Base-by-base conservation (phyloP, 2,888 invertebrate species). In the Lithodes maja region DNA sequence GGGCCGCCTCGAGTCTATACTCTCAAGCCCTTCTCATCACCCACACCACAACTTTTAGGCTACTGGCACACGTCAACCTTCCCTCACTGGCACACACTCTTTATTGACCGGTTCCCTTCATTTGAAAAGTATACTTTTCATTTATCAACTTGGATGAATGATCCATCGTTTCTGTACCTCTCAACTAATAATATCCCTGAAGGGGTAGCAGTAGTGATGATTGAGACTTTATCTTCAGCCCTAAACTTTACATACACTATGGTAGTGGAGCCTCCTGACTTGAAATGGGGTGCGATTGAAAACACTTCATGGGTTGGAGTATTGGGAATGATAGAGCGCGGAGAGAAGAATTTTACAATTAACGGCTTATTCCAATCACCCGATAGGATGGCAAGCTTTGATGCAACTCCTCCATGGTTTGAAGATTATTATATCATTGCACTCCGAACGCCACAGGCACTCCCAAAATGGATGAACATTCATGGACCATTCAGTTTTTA, bases 161-260 rank as follows among this genome's bases (percentile, higher is more conserved):
- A 86, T 2, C 33, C 17, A 5, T 71, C 71, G 2, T 86, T 53
- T 69, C 15, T 79, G 33, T 86, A 80, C 68, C 52, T 1, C 61
- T 61, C 61, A 5, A 61, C 61, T 61, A 5, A 61, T 5, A 7
- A 5, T 12, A 61, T 12, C 61, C 61, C 61, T 61, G 12, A 12
- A 61, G 85, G 83, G n/a, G 50, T 89, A 1, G 9, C 33, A 2
- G 33, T 86, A 55, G 68, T 85, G 1, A 89, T 89, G 77, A 7
- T 85, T 54, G 52, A 75, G 15, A 9, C 71, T 2, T 5, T 89
- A 7, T 83, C 77, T 3, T 3, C 71, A 82, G 69, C 49, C 3
- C 54, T 89, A 1, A 89, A 89, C 68, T 86, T 89, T 7, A 85
- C 83, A 7, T 89, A 86, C 83, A 82, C 82, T 1, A 52, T 82